Evolutionary conservation across 2,888 invertebrate genomes (phyloP).

Genomic region (Drosophila dives): DNA sequence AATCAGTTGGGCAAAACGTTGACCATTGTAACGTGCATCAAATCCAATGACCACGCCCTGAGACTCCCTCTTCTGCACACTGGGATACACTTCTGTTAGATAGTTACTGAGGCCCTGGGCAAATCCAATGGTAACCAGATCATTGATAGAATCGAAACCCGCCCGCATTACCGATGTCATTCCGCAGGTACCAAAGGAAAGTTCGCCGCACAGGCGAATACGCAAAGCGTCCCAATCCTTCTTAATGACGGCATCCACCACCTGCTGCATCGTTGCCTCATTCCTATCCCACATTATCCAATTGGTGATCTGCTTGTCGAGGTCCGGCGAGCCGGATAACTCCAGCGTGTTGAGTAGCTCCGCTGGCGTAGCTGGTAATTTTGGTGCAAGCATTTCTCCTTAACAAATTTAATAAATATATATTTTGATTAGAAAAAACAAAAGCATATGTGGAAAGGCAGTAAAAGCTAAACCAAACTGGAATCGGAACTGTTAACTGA

Average conservation of each 20-base stretch:
- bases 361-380: conserved; percentile 20
- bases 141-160: conserved; percentile 97
- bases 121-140: conserved; percentile 97
- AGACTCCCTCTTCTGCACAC: conserved; percentile 85
- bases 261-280: conserved; percentile 88
- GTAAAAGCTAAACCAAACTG: background rate
- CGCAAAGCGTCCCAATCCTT: conserved; percentile 86
- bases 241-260: conserved; percentile 87
- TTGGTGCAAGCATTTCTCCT: conserved; percentile 30
- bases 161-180: conserved; percentile 96
- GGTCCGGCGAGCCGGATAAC: conserved; percentile 81
- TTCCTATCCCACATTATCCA: conserved; percentile 93
- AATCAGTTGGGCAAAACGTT: conserved; percentile 91
- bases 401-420: background rate
- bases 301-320: conserved; percentile 89
- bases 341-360: conserved; percentile 47
- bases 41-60: conserved; percentile 95
- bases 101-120: conserved; percentile 94
- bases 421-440: background rate
- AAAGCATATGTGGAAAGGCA: background rate
- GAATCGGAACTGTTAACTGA: background rate
- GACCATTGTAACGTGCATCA: conserved; percentile 96
- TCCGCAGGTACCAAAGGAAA: conserved; percentile 97
- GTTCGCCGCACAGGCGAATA: conserved; percentile 88
- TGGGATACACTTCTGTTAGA: conserved; percentile 87